Conservation (phyloP, 2,888 invertebrate genomes). For the Odontocerum albicorne region DNA sequence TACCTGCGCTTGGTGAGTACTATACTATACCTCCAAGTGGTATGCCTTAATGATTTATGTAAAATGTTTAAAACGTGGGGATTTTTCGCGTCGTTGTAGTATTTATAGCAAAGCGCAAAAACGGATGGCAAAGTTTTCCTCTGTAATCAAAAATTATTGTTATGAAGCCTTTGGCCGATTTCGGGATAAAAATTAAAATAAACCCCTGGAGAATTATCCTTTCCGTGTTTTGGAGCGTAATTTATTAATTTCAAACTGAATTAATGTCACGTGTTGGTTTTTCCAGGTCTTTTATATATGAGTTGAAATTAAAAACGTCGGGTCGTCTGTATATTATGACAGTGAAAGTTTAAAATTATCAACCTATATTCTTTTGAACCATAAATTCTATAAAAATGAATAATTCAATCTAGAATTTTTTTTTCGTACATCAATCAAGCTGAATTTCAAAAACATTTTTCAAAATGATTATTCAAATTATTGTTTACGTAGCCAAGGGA, state of each 20-base stretch:
- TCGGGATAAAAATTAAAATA: slow-evolving; percentile 20
- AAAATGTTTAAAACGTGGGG: slow-evolving; percentile 21
- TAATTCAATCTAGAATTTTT: too few relatives aligned
- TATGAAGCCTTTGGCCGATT: slow-evolving; percentile 15
- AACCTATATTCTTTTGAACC: too few relatives aligned
- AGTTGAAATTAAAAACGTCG: neutral
- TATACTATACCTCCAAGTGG: too few relatives aligned
- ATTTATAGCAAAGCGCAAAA: slow-evolving; percentile 15
- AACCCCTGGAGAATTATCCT: slow-evolving; percentile 14
- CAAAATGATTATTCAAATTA: too few relatives aligned
- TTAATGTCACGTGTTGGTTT: slow-evolving; percentile 16
- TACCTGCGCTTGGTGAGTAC: too few relatives aligned
- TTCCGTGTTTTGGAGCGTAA: slow-evolving; percentile 4
- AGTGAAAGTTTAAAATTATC: neutral
- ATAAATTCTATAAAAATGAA: too few relatives aligned
- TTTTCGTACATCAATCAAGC: too few relatives aligned
- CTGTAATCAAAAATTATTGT: slow-evolving; percentile 24
- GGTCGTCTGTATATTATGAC: neutral
- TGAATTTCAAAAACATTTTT: too few relatives aligned
- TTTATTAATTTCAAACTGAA: slow-evolving; percentile 18
- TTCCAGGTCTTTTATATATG: neutral
- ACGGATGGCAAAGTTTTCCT: slow-evolving; percentile 15
- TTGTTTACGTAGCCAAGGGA: too few relatives aligned
- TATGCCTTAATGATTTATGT: slow-evolving; percentile 29
- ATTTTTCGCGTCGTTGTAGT: slow-evolving; percentile 24